phyloP scores from a whole-genome alignment of 35 echinoderm and acorn worm genomes.

The Holothuria glaberrima region DNA sequence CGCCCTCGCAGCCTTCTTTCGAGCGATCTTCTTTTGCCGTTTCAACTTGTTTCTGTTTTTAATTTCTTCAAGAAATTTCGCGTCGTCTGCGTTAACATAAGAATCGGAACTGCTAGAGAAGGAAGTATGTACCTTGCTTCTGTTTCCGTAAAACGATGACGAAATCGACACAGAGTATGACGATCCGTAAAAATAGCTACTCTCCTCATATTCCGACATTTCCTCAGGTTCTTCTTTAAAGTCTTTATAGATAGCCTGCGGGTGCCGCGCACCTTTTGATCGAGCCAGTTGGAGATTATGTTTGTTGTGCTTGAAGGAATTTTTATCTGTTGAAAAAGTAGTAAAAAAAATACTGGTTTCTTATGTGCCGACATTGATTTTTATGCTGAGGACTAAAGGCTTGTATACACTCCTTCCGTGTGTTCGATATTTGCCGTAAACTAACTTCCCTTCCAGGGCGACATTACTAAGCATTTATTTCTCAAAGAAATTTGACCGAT shows the following conservation, averaged over 20 bases:
- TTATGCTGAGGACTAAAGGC: too few species aligned
- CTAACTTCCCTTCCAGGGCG: too few species aligned
- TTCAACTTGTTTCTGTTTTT: not conserved
- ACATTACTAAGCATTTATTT: too few species aligned
- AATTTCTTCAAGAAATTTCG: not conserved
- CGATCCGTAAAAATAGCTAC: slow-evolving; percentile 52
- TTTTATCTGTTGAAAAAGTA: slow-evolving; percentile 20
- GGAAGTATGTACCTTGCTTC: slow-evolving; percentile 6
- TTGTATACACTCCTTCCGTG: too few species aligned
- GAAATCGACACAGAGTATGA: slow-evolving; percentile 39
- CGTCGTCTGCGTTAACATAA: not conserved
- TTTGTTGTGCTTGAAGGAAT: slow-evolving; percentile 12
- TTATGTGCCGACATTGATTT: not conserved
- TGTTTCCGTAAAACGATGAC: slow-evolving; percentile 46
- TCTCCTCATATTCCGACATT: not conserved
- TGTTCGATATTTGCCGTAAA: too few species aligned
- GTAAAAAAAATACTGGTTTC: not conserved
- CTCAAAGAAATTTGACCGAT: too few species aligned
- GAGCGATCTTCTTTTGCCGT: slow-evolving; percentile 20
- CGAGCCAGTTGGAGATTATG: slow-evolving; percentile 31
- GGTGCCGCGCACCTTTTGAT: slow-evolving; percentile 1
- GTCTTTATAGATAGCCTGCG: slow-evolving; percentile 41
- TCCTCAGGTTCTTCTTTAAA: slow-evolving; percentile 45
- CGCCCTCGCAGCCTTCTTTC: slow-evolving; percentile 24
- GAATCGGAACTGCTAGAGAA: slow-evolving; percentile 50